phyloP scores from a whole-genome alignment of 2,888 invertebrate genomes.

The Protophormia terraenovae region DNA sequence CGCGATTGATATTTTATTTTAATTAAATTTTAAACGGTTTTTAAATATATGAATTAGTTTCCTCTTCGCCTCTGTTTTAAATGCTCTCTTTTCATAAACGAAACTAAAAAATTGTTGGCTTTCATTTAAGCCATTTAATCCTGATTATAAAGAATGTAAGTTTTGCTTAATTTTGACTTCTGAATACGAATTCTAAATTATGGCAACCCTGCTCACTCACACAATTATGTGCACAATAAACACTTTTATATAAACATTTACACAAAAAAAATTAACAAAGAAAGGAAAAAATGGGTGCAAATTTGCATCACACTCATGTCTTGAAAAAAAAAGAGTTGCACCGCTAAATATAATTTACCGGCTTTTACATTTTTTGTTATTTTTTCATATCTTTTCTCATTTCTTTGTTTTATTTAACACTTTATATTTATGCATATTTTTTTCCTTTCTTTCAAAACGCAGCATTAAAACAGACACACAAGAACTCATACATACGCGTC shows the following conservation, averaged over 20 bases:
- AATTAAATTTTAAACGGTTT: no score
- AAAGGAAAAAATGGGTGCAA: slow-evolving; percentile 24
- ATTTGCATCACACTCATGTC: slow-evolving; percentile 21
- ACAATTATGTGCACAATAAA: not conserved
- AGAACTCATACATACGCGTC: not conserved
- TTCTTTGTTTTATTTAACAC: slow-evolving; percentile 53
- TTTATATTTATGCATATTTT: slow-evolving; percentile 66
- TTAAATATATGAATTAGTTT: no score
- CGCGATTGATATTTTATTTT: no score
- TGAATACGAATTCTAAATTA: no score
- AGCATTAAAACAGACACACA: slow-evolving; percentile 4
- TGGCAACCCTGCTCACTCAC: slow-evolving; percentile 7
- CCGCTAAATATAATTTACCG: slow-evolving; percentile 30
- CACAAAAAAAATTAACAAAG: not conserved
- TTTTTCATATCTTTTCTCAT: slow-evolving; percentile 32
- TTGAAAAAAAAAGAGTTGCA: slow-evolving; percentile 50
- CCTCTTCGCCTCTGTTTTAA: no score
- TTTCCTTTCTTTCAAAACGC: slow-evolving; percentile 24
- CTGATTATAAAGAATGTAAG: no score
- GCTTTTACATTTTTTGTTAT: slow-evolving; percentile 35
- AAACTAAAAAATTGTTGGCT: no score
- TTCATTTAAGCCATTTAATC: no score
- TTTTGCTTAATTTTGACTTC: no score
- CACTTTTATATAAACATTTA: not conserved
- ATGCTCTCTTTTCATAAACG: no score